Evolutionary conservation across 1,140 invertebrate genomes (phyloP), one percentile per base, ranked within the genome.

Genomic region (Nasonia giraulti): DNA sequence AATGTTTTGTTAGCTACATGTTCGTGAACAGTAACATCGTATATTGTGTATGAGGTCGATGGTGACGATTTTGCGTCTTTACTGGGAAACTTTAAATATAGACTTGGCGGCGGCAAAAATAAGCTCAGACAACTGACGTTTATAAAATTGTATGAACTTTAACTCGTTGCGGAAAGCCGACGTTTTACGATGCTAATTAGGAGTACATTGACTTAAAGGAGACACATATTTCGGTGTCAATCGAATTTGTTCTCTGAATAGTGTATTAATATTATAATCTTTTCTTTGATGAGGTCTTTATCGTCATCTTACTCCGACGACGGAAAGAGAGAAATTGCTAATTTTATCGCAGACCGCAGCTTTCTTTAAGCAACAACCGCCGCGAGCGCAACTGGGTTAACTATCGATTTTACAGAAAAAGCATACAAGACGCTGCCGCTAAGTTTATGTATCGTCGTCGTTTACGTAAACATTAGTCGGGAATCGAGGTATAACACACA

Each of bases 321-420:
- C 14, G 6, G 20, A 62, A 14, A 62, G 55, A n/a, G 55, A n/a
- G 20, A 62, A 17, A 62, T 20, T n/a, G 17, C 73, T 33, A 75
- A 75, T 75, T 75, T 44, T 73, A 73, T 17, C 33, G 14, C 37
- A 20, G 37, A 37, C 73, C 37, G 14, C 73, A 37, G 4, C 20
- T 71, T 71, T 75, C 73, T 75, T 75, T 75, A 75, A 75, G 31
- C 37, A 33, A 37, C 73, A 37, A 33, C 12, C 6, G 11, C 73
- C 31, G 20, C 20, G 0, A 40, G 37, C 31, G 33, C 73, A 75
- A 37, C 27, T 75, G 73, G 73, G 73, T 75, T 75, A 40, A 75
- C 73, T 75, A 75, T 75, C 44, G 73, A 75, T 75, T 75, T 75
- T 40, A 40, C 73, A 37, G 33, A 75, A 40, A 75, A 75, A 75